These are phyloP conservation scores for Macrotis lagotis DNA, from an alignment of 2,113 vertebrate species.

Conservation along the genomic window DNA sequence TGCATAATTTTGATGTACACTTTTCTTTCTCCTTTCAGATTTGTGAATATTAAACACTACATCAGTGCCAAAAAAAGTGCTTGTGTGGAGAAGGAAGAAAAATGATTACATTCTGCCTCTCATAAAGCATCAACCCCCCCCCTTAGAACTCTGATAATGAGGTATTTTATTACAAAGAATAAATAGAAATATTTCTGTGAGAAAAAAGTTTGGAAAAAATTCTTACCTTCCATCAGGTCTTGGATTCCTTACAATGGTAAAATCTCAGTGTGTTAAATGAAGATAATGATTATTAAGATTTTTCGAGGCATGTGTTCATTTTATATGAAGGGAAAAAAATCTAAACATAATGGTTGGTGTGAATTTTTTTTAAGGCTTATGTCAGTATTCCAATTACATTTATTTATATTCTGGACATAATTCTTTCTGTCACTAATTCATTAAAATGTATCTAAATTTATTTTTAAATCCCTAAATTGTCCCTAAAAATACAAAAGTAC, in stretches of 20 bases:
- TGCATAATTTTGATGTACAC: neutral
- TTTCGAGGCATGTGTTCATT: neutral
- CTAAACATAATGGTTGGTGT: neutral
- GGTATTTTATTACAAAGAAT: neutral
- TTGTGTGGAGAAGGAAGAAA: neutral
- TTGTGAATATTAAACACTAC: constrained; percentile 3
- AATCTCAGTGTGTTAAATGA: neutral
- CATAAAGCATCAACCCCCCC: neutral
- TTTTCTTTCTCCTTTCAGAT: neutral
- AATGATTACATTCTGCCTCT: neutral
- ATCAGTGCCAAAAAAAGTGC: neutral
- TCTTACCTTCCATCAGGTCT: neutral
- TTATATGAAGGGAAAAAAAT: neutral
- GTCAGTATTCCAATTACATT: neutral
- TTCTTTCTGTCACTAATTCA: neutral
- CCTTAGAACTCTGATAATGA: neutral
- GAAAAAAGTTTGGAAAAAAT: neutral
- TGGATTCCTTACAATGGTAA: neutral
- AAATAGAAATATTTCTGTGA: neutral
- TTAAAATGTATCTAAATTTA: neutral
- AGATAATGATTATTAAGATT: neutral
- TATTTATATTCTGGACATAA: neutral
- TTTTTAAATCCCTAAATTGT: neutral
- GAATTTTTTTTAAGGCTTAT: neutral
- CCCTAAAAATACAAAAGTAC: neutral